These are phyloP conservation scores for Hystrix cristata DNA, from an alignment of 2,113 vertebrate species.

Conservation along the genomic window DNA sequence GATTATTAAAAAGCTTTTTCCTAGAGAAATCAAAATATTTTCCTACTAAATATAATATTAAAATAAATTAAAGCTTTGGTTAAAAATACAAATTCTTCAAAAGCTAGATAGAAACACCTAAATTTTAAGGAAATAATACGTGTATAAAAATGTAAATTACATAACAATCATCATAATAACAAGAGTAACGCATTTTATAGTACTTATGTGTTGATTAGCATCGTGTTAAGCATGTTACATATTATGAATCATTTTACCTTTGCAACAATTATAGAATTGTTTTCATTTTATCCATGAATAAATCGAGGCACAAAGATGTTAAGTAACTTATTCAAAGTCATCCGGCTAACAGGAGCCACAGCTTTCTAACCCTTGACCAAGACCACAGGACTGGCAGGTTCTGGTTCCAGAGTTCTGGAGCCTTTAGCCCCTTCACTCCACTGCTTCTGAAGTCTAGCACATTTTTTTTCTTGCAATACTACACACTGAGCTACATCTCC, in stretches of 20 bases:
- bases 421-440: accelerated
- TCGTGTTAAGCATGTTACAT: neutral
- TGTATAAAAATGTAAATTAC: neutral
- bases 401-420: neutral
- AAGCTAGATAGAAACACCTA: neutral
- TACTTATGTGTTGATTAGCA: neutral
- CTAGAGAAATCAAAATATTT: constrained; percentile 70
- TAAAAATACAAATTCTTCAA: constrained; percentile 47
- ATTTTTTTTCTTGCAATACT: neutral
- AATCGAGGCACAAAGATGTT: neutral
- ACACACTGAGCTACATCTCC: no score
- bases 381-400: no score
- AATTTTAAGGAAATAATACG: neutral
- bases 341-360: neutral
- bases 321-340: neutral
- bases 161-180: neutral
- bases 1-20: constrained; percentile 62
- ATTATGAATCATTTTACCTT: neutral
- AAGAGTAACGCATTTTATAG: neutral
- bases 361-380: no score
- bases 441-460: neutral
- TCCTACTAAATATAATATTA: constrained; percentile 55
- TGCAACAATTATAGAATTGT: neutral
- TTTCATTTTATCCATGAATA: neutral
- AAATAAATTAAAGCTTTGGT: constrained; percentile 65